Base-by-base conservation (phyloP, 2,797 vertebrate species). In the Malacoraja senta region DNA sequence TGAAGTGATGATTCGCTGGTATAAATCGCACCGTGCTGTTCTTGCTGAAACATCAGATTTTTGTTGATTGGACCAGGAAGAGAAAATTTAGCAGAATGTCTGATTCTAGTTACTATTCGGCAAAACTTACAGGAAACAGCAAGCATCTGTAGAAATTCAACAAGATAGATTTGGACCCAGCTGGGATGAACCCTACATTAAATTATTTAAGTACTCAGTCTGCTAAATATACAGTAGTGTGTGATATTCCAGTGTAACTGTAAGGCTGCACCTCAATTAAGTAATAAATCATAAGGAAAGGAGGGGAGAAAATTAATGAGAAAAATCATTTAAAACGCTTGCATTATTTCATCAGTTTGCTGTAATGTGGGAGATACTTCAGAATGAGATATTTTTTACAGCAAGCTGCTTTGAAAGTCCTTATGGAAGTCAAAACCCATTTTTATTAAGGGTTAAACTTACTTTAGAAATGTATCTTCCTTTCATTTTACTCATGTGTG, bases 1-100 rank as follows among this genome's bases (percentile, higher is more conserved):
- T 44, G 44, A 1, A 44, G 44, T 44, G 44, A 90, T 26, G 94
- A 93, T 94, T 79, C 93, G 79, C 35, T 80, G 10, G 83, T 63
- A 63, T n/a, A 15, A 86, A n/a, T 86, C 83, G 21, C 17, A 12
- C 29, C 63, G 29, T 63, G 12, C 58, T 17, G 13, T n/a, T 29
- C 61, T 86, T 86, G 83, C 61, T 86, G 53, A 65, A n/a, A n/a
- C 3, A 65, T 63, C 10, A 63, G 29, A 32, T 86, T 86, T 32
- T 86, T 63, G 58, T 1, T 19, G 58, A n/a, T 61, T 63, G 29
- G 29, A n/a, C 58, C 32, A 86, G 7, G 13, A n/a, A 86, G 83
- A 61, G 83, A n/a, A 65, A 65, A 17, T 63, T 21, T 26, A 65
- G 29, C 15, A n/a, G 63, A 86, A 17, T 86, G 63, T 15, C 77